Base-by-base conservation (phyloP, 2,113 vertebrate genomes). In the Macaca mulatta region DNA sequence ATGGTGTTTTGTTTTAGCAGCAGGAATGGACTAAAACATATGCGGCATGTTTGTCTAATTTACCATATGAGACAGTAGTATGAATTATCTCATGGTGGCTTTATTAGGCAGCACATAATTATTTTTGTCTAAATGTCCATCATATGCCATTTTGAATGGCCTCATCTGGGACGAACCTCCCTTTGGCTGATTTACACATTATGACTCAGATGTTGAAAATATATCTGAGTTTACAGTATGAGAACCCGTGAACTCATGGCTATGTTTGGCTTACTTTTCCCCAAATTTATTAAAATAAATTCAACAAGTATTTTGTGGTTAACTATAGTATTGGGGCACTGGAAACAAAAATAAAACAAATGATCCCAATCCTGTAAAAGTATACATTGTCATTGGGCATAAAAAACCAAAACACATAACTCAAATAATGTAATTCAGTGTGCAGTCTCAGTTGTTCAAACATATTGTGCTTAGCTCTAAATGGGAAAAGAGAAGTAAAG, bases 241-340 rank as follows among this genome's bases (percentile, higher is more conserved):
- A 64, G 50, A 93, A 40, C 14, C 0, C 32, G 2, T 45, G 52
- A 50, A 6, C 32, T 96, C 25, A 78, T 95, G 25, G 9, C 4
- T 48, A 69, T 48, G 6, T 50, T 61, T 64, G 55, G 22, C 32
- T 93, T 14, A 40, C 25, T 95, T 96, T 93, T 94, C 55, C 57
- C 27, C 48, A 84, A 80, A 80, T 79, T 40, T 30, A 93, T 79
- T 93, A 11, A 86, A 69, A 55, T 83, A 93, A 61, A 93, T 83
- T 85, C 32, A 82, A 40, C 25, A n/a, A 32, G 1, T 43, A 35
- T 86, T 83, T 91, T 84, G 52, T 84, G 17, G 18, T 86, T 64
- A 55, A 5, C 12, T 87, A 18, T 45, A 50, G 4, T 43, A 78
- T 70, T 45, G 6, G 6, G 11, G 32, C 3, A 38, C 14, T 75